Evolutionary conservation across 1,140 invertebrate species (phyloP).

Genomic region (Tetramorium simillimum): DNA sequence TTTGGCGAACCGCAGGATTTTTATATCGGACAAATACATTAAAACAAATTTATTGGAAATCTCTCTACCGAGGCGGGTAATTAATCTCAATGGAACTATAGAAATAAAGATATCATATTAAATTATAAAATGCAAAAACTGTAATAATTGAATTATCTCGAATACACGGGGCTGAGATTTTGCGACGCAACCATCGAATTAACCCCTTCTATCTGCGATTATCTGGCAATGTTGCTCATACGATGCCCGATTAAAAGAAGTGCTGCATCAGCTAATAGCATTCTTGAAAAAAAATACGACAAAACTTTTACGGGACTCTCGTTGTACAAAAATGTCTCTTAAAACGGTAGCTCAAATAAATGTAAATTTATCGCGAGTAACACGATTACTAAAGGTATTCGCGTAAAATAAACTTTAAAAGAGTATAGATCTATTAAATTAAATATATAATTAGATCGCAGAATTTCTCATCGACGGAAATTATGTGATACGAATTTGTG

Average conservation of each 20-base stretch:
- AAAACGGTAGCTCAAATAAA: conserved; percentile 38
- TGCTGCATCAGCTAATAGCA: too few species aligned
- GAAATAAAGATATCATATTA: conserved; percentile 4
- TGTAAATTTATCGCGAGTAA: conserved; percentile 12
- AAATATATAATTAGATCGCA: background rate
- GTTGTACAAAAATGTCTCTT: background rate
- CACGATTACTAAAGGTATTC: background rate
- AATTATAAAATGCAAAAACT: background rate
- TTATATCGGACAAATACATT: background rate
- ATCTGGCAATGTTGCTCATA: background rate
- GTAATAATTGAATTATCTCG: conserved; percentile 23
- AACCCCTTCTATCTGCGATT: conserved; percentile 33
- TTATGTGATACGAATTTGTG: conserved; percentile 29
- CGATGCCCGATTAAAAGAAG: background rate
- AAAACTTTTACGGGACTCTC: conserved; percentile 3
- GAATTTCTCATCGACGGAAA: background rate
- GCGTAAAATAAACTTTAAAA: background rate
- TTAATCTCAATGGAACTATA: background rate
- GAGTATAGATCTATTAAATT: conserved; percentile 8
- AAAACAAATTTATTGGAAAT: background rate
- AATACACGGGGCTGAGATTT: conserved; percentile 19
- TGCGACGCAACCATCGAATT: conserved; percentile 2
- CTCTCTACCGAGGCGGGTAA: background rate
- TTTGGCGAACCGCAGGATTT: background rate
- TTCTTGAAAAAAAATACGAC: background rate